Percentiles rank a stretch among this genome's conserved stretches.
Conservation (phyloP, 2,888 invertebrate species). For the Dascillus cervinus region DNA sequence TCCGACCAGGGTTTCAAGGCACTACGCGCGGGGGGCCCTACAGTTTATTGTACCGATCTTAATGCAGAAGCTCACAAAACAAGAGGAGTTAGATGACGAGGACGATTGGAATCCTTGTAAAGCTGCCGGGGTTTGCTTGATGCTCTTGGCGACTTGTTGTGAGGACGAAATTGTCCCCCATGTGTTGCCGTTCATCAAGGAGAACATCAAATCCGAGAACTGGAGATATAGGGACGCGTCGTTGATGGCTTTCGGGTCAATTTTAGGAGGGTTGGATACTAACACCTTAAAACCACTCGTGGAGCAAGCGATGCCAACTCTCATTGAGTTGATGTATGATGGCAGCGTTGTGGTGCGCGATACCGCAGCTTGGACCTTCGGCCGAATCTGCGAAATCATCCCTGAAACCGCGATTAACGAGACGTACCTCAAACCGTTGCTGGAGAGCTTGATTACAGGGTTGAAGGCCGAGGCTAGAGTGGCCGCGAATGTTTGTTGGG, state of each 20-base stretch:
- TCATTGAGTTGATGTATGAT: conserved; percentile 94
- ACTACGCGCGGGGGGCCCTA: conserved; percentile 97
- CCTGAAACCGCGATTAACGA: conserved; percentile 91
- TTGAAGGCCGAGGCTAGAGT: conserved; percentile 92
- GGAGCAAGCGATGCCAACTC: conserved; percentile 92
- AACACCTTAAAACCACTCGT: conserved; percentile 85
- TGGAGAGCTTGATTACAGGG: conserved; percentile 77
- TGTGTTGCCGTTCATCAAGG: conserved; percentile 92
- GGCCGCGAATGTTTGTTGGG: conserved; percentile 99
- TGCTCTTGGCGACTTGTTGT: conserved; percentile 94
- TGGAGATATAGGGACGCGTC: conserved; percentile 89
- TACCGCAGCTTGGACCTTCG: conserved; percentile 97
- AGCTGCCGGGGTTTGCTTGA: conserved; percentile 97
- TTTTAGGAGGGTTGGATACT: conserved; percentile 76
- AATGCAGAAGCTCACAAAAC: conserved; percentile 89
- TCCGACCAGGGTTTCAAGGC: conserved; percentile 87
- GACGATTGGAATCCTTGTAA: conserved; percentile 99
- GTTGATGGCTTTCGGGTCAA: conserved; percentile 94
- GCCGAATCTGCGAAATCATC: conserved; percentile 94
- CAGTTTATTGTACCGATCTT: conserved; percentile 92
- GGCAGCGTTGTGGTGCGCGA: conserved; percentile 89
- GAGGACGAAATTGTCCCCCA: conserved; percentile 95
- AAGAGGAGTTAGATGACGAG: conserved; percentile 96
- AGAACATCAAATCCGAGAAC: conserved; percentile 86
- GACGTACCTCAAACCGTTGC: conserved; percentile 69